Evolutionary conservation across 1,140 invertebrate species (phyloP).

Genomic region (Thalassaphorura encarpata): DNA sequence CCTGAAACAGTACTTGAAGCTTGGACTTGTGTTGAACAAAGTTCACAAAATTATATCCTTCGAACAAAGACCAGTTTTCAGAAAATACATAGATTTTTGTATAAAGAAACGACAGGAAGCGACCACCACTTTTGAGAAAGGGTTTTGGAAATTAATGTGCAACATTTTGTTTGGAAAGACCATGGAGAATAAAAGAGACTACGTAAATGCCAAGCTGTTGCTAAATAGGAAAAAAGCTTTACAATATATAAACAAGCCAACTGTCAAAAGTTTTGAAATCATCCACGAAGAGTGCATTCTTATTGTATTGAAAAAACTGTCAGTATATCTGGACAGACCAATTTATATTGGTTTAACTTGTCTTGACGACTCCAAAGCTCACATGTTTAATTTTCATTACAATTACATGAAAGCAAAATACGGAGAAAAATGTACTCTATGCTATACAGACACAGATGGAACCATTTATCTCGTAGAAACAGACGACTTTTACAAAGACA

Average conservation of each 20-base stretch:
- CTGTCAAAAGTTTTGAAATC: constrained; percentile 28
- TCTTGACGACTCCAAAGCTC: constrained; percentile 31
- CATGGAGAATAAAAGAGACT: constrained; percentile 34
- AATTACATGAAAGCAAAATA: constrained; percentile 35
- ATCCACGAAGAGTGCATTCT: constrained; percentile 15
- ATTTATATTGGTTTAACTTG: constrained; percentile 32
- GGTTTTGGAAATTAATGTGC: constrained; percentile 4
- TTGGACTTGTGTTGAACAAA: constrained; percentile 6
- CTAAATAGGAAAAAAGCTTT: constrained; percentile 16
- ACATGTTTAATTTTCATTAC: constrained; percentile 37
- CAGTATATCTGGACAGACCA: constrained; percentile 30
- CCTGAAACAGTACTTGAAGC: constrained; percentile 6
- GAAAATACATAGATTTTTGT: constrained; percentile 3
- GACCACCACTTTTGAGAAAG: constrained; percentile 7
- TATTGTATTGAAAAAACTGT: constrained; percentile 15
- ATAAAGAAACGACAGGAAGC: not conserved
- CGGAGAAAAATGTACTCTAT: constrained; percentile 32
- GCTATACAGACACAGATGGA: constrained; percentile 42
- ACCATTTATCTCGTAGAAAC: constrained; percentile 38
- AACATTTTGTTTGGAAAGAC: constrained; percentile 31
- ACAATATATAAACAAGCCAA: constrained; percentile 26
- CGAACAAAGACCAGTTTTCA: not conserved
- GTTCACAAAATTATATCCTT: constrained; percentile 3
- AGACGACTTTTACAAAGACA: constrained; percentile 39
- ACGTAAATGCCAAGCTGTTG: constrained; percentile 24